Evolutionary conservation across 2,888 invertebrate species (phyloP), one percentile per base, ranked within the genome.

Genomic region (Xanthia icteritia): DNA sequence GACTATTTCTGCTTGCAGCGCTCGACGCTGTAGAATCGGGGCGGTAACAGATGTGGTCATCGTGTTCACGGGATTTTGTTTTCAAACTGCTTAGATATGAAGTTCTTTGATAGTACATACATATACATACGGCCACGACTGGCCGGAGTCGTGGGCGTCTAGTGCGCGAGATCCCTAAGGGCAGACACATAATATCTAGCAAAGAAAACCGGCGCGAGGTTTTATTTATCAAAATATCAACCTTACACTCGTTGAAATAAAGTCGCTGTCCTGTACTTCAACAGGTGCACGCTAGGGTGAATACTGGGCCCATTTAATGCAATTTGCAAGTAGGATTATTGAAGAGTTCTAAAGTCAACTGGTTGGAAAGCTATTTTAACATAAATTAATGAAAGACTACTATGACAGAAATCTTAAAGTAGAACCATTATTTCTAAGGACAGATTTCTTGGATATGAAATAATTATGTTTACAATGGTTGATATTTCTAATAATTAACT

Each of bases 241-340:
- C 56, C 65, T 39, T 75, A 23, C 0, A 2, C 2, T 0, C 3
- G 2, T 64, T 56, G 17, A 13, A 23, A 75, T 75, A 45, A 56
- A 17, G 56, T 23, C 65, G 17, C 15, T 75, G n/a, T 8, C 17
- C 11, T 56, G 20, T 15, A 6, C 8, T 54, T 31, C 31, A 15
- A 9, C 39, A 31, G 51, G 2, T 67, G 6, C 17, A 3, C 15
- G 11, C 45, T 27, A 5, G 15, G 39, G 39, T 75, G 2, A 56
- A 39, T 56, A 75, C 36, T 67, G 17, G 5, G 0, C 5, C 36
- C 31, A 45, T 9, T 36, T 17, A n/a, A 45, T 27, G 13, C 11
- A 39, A 69, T 45, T 61, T 61, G 2, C 27, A 70, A 70, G 42
- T 63, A 67, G 15, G 31, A 72, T 66, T 67, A 48, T 48, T 74